Evolutionary conservation across 1,140 invertebrate genomes (phyloP), one percentile per base, ranked within the genome.

Genomic region (Ylistrum balloti): DNA sequence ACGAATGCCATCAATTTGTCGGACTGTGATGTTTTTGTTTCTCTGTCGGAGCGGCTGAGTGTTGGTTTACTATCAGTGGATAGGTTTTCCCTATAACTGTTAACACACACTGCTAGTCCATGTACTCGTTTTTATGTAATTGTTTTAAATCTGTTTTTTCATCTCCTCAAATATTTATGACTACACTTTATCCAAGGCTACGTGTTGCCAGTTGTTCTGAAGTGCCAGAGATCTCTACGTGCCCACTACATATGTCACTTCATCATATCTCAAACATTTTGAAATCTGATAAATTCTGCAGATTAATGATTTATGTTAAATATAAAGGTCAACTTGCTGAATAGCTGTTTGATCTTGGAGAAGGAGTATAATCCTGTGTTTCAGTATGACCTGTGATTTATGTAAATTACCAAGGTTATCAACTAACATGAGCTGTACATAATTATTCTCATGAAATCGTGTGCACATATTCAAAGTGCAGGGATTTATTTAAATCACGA

Each of bases 131-230:
- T 48, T 74, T 9, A 74, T 74, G 56, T 74, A 74, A 74, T 74
- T 74, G 56, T 74, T 74, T 74, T 28, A 74, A 74, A 74, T 74
- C 56, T 74, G 22, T 74, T 74, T 74, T 74, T 74, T 74, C 22
- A 74, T 74, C 56, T 74, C 56, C 56, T 74, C 56, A 74, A 74
- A 74, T 74, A 74, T 74, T 74, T 74, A 74, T 74, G 56, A 74
- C 56, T n/a, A 74, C n/a, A 74, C 56, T 74, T 74, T 74, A 74
- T 74, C 56, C 56, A 74, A 74, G 56, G 56, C 56, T 74, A 74
- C 56, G 56, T 74, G 56, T 74, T 74, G 56, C 56, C n/a, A 74
- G 56, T n/a, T 74, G 56, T 74, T 74, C 56, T 74, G 2, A 74
- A 74, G 56, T 74, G n/a, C 22, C 17, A 17, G 2, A 74, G n/a